Evolutionary conservation across 2,888 invertebrate genomes (phyloP).

Genomic region (Achlya flavicornis): DNA sequence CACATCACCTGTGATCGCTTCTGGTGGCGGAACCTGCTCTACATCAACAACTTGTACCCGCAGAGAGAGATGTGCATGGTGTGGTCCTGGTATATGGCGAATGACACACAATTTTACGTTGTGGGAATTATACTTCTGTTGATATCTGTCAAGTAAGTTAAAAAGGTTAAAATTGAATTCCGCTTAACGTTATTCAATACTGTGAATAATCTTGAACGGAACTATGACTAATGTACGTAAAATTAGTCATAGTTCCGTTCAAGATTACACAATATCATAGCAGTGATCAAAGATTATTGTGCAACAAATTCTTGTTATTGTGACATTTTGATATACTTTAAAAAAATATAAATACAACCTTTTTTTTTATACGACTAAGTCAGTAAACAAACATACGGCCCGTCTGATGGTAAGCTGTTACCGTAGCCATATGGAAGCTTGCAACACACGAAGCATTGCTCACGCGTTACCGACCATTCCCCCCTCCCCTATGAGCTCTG

Average conservation of each 20-base stretch:
- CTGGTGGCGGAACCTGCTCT: constrained; percentile 94
- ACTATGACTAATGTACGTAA: too few species aligned
- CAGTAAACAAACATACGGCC: too few species aligned
- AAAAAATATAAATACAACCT: too few species aligned
- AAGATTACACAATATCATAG: not conserved
- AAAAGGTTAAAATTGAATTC: constrained; percentile 5
- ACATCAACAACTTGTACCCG: constrained; percentile 91
- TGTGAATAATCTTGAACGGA: too few species aligned
- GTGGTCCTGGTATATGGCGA: constrained; percentile 93
- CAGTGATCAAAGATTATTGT: not conserved
- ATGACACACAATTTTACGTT: constrained; percentile 91
- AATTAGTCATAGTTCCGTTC: not conserved
- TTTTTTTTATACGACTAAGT: too few species aligned
- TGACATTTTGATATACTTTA: not conserved
- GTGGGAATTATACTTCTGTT: constrained; percentile 87
- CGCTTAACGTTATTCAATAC: not conserved
- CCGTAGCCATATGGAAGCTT: too few species aligned
- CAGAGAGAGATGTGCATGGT: constrained; percentile 91
- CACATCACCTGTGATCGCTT: constrained; percentile 89
- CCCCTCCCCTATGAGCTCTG: too few species aligned
- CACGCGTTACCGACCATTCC: too few species aligned
- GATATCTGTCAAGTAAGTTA: constrained; percentile 86
- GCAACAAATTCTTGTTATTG: not conserved
- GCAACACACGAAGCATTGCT: too few species aligned
- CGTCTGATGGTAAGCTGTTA: too few species aligned